Base-by-base conservation (phyloP, 2,797 vertebrate genomes). In the Melanotaenia pygmaea region DNA sequence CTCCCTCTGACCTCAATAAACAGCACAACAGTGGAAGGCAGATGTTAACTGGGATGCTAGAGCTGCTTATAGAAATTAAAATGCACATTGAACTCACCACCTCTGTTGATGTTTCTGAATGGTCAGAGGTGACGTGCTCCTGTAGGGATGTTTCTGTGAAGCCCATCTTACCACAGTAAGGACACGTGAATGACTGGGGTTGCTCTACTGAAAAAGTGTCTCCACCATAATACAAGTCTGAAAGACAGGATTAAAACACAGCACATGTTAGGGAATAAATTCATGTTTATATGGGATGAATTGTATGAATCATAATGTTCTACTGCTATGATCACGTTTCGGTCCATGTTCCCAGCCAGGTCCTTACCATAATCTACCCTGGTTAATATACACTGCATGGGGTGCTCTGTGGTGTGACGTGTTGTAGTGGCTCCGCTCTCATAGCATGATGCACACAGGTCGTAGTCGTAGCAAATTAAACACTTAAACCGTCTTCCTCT, bases 381-480 rank as follows among this genome's bases (percentile, higher is more conserved):
- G 88, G 98, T 99, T 95, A 99, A 94, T 96, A 99, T 99, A 95
- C 98, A 99, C 97, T 99, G 98, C 98, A 99, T 99, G 84, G 98
- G 97, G 92, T 99, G 98, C 92, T 99, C 98, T 93, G 98, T 98
- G 82, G 97, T 98, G 90, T 99, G 98, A 92, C 98, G 96, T 7
- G 98, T 98, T 3, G 98, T 99, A 0, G 98, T 99, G 89, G 98
- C 97, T 86, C 98, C 98, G 90, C 97, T 98, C 91, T 99, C 97
- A 94, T 99, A 99, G 97, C 98, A 99, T 91, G 97, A 98, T 61
- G 97, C 97, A 60, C 98, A 99, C 77, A 99, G 80, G 94, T 99
- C 98, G 95, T 99, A 99, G 94, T 99, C 98, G 95, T 99, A 99
- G 95, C 98, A 99, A 93, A 99, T 98, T 95, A 99, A 97, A 95